Evolutionary conservation across 2,888 invertebrate species (phyloP), one percentile per base, ranked within the genome.

Genomic region (Scrobipalpa atriplicella): DNA sequence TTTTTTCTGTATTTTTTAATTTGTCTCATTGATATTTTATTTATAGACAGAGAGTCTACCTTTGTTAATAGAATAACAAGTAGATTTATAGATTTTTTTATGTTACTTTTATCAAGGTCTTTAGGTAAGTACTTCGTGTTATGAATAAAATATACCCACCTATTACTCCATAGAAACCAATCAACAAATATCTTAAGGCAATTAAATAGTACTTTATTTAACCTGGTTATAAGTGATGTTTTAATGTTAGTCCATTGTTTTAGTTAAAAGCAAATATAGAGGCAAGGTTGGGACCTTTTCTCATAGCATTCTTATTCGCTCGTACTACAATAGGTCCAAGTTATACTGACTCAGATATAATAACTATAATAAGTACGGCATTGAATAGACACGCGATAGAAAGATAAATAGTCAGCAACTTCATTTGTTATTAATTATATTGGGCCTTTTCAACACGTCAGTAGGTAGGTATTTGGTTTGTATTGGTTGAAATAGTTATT

Each of bases 251-350:
- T 41, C 41, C 19, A 61, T 61, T 61, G 61, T 54, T 54, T 18
- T 54, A 19, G 19, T 66, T 67, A 38, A 39, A 67, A 61, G 39
- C 62, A 19, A 62, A 36, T 47, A 61, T 47, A 61, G 18, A 21
- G 11, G 60, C 67, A 67, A 67, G 67, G 65, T 36, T 65, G 58
- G 11, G 54, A 29, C 13, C 36, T 61, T 43, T 67, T 67, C 67
- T 29, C 67, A 67, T 65, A 43, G 21, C 8, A 13, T 36, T 56
- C 16, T 36, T 13, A 6, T 52, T 3, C 36, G n/a, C 16, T 19
- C 9, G n/a, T 13, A 56, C 11, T 11, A 56, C n/a, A 56, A 56
- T 19, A 29, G 56, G 3, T 11, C 7, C n/a, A 56, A 56, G 19
- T 56, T 18, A 7, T 51, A 19, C n/a, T 16, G n/a, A 47, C n/a